Base-by-base conservation (phyloP, 2,888 invertebrate genomes). In the Cyrtodaria siliqua region DNA sequence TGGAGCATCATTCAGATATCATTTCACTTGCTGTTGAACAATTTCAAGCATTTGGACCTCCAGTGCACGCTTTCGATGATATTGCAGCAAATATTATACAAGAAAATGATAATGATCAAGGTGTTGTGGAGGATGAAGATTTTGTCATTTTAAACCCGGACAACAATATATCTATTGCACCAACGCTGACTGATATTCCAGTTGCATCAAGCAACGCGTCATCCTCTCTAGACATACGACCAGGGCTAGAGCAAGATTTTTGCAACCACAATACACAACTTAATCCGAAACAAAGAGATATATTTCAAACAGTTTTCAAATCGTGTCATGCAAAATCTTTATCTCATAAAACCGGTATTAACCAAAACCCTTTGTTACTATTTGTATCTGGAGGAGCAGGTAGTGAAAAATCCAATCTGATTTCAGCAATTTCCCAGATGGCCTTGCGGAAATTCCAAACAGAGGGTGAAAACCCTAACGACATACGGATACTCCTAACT, bases 381-480 rank as follows among this genome's bases (percentile, higher is more conserved):
- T 83, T 81, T 63, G 42, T 83, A 14, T 75, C 80, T n/a, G 81
- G 83, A 23, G 76, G 79, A 40, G 83, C 73, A 24, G 83, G 79
- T 1, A 76, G 76, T 18, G 81, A 77, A 27, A 77, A 82, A 52
- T 73, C 67, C 8, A 74, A 82, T 59, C 60, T 82, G n/a, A 76
- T 79, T 20, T 47, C 59, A 42, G 59, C 72, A 14, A 57, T 83
- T 33, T 69, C 70, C 40, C 80, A 79, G 33, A 76, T 73, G 69
- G 77, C 76, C 8, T 27, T 60, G 12, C 68, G 72, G 56, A 56
- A 49, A 20, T 55, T 81, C 23, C 56, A 70, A 33, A 16, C 9
- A 14, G 63, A 53, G 29, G 59, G 69, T n/a, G 69, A 78, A 6
- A 63, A 62, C 42, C 75, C 74, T 20, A 69, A 80, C 62, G 69